A percentile compares a stretch with the other conserved stretches of the same genome.
Conservation (phyloP, 2,113 vertebrate genomes). For the Mustela lutreola region DNA sequence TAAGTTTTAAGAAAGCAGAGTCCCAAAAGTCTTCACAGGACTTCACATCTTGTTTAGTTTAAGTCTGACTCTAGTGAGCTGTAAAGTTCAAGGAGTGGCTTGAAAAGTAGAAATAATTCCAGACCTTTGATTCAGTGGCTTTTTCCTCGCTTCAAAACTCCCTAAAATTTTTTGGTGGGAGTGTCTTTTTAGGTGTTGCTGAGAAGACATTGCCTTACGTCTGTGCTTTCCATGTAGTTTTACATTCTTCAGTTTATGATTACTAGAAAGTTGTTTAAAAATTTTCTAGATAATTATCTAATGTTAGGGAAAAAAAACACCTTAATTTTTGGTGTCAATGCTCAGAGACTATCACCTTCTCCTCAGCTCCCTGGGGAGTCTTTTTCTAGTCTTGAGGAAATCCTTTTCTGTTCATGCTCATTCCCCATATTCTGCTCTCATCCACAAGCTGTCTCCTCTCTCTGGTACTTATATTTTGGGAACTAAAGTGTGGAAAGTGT, state of each 20-base stretch:
- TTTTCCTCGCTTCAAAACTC: not conserved
- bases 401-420: not conserved
- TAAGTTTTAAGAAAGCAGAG: conserved; percentile 33
- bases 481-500: not conserved
- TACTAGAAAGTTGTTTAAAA: not conserved
- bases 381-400: not conserved
- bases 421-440: not conserved
- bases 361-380: not conserved
- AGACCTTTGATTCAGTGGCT: not conserved
- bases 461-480: not conserved
- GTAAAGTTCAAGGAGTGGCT: not conserved
- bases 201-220: conserved; percentile 9
- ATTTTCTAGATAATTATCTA: not conserved
- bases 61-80: conserved; percentile 5
- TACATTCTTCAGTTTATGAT: not conserved
- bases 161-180: not conserved
- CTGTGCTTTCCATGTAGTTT: not conserved
- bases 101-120: conserved; percentile 22
- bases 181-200: not conserved
- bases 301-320: not conserved
- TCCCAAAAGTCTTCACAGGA: not conserved
- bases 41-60: conserved; percentile 24
- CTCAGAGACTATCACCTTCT: not conserved
- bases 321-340: not conserved
- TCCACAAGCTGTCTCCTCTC: not conserved